phyloP scores from a whole-genome alignment of 2,888 invertebrate species.

The Limnephilus marmoratus region DNA sequence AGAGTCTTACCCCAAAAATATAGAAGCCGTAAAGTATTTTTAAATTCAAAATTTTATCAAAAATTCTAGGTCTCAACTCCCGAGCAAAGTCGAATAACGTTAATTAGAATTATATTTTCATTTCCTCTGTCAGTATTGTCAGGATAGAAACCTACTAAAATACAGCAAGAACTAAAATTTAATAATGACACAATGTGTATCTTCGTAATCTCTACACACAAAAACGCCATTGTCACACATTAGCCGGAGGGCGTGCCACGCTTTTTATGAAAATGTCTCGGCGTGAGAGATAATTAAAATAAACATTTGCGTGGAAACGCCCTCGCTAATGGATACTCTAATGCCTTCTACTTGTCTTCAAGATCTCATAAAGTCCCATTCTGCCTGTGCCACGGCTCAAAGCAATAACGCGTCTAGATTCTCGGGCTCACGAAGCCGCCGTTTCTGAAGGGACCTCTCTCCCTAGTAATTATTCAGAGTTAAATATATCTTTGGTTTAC shows the following conservation, averaged over 20 bases:
- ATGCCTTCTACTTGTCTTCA: neutral
- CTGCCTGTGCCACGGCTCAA: neutral
- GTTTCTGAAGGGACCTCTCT: neutral
- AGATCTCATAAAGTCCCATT: constrained; percentile 33
- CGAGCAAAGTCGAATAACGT: neutral
- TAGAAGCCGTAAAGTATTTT: no score
- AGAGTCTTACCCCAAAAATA: no score
- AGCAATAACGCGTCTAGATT: constrained; percentile 20
- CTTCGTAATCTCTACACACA: neutral
- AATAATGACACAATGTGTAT: neutral
- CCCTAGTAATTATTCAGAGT: neutral
- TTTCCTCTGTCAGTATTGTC: neutral
- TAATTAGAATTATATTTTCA: neutral
- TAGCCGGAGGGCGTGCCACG: neutral
- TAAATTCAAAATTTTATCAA: neutral
- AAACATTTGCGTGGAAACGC: constrained; percentile 19
- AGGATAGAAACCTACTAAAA: neutral
- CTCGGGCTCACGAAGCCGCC: neutral
- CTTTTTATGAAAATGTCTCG: constrained; percentile 24
- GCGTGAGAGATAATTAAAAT: constrained; percentile 5
- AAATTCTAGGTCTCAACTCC: neutral
- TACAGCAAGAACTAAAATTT: neutral
- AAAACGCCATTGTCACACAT: neutral
- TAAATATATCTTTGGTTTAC: neutral
- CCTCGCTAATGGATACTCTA: constrained; percentile 30